These are phyloP conservation scores for Plagodis dolabraria DNA, from an alignment of 2,888 invertebrate species.

Conservation along the genomic window DNA sequence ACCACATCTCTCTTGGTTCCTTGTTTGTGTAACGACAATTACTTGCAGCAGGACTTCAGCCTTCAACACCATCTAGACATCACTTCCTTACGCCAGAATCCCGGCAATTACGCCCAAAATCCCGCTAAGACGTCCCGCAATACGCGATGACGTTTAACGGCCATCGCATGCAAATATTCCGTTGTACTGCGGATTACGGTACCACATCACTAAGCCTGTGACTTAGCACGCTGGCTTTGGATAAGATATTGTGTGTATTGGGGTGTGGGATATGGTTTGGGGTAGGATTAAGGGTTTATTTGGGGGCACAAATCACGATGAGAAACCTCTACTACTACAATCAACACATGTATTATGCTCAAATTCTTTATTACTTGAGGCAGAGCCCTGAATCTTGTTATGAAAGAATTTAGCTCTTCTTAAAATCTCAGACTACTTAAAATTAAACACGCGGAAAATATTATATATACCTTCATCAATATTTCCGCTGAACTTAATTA, in stretches of 20 bases:
- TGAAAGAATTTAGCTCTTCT: too few relatives aligned
- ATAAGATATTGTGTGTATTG: slow-evolving; percentile 43
- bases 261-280: slow-evolving; percentile 26
- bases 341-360: too few relatives aligned
- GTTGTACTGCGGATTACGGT: slow-evolving; percentile 47
- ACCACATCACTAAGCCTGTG: slow-evolving; percentile 42
- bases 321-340: too few relatives aligned
- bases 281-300: slow-evolving; percentile 12
- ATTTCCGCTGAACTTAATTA: too few relatives aligned
- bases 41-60: background rate
- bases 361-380: too few relatives aligned
- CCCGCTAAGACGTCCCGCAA: slow-evolving; percentile 64
- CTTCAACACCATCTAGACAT: slow-evolving; percentile 8
- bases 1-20: too few relatives aligned
- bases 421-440: too few relatives aligned
- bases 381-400: too few relatives aligned
- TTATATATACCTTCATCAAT: too few relatives aligned
- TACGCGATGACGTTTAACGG: slow-evolving; percentile 77
- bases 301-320: background rate
- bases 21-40: slow-evolving; percentile 3
- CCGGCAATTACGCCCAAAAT: slow-evolving; percentile 32
- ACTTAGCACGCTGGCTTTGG: slow-evolving; percentile 42
- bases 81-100: slow-evolving; percentile 30
- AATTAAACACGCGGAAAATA: too few relatives aligned
- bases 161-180: slow-evolving; percentile 74